Conservation (phyloP, 2,797 vertebrate species). For the Diceros bicornis region DNA sequence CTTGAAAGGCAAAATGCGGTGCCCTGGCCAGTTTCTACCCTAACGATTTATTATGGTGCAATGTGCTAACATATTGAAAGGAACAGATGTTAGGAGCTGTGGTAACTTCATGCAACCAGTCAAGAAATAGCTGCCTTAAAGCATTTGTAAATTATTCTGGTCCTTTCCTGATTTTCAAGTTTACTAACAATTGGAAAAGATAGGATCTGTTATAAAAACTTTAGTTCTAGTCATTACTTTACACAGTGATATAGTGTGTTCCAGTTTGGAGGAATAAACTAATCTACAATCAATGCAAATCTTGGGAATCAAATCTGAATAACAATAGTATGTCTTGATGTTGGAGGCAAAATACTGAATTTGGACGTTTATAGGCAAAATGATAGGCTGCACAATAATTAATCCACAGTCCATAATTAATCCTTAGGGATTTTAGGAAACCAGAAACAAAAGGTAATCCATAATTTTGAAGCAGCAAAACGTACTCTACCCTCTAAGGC, state of each 20-base stretch:
- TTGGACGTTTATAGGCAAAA: constrained; percentile 36
- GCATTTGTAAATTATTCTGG: constrained; percentile 21
- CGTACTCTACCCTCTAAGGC: background rate
- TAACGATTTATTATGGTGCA: background rate
- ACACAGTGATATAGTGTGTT: background rate
- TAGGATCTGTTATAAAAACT: background rate
- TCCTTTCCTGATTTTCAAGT: background rate
- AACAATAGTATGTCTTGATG: background rate
- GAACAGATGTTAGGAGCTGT: background rate
- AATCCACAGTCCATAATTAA: background rate
- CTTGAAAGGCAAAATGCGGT: constrained; percentile 5
- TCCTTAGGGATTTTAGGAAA: background rate
- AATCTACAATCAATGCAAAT: background rate
- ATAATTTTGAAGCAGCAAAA: constrained; percentile 15
- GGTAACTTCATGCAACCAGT: background rate
- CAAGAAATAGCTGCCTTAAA: background rate
- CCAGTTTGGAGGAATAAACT: background rate
- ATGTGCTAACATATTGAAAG: background rate
- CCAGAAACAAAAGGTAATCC: background rate
- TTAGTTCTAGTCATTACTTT: background rate
- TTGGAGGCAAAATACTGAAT: background rate
- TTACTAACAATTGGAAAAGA: constrained; percentile 25
- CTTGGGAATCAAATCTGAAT: constrained; percentile 16
- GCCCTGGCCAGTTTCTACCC: background rate
- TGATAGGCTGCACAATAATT: background rate